These are phyloP conservation scores for Chromis chromis DNA, from an alignment of 2,797 vertebrate genomes.

Conservation along the genomic window DNA sequence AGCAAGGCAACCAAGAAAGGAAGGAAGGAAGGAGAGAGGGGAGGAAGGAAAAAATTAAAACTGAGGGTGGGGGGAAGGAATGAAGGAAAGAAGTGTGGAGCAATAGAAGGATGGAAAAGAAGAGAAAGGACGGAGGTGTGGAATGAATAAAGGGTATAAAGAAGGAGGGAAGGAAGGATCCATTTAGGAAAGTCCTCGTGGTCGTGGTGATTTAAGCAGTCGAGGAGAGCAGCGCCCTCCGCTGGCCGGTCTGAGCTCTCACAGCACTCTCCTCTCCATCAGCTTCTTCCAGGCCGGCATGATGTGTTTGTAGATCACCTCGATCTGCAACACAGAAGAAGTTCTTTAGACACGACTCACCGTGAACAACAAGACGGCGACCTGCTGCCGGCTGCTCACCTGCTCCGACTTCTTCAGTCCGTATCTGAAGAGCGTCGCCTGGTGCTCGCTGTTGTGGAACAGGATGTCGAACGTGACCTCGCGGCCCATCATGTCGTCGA, in stretches of 20 bases:
- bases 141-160: neutral
- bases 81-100: neutral
- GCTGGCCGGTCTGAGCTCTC: conserved; percentile 32
- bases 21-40: neutral
- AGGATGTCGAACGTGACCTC: conserved; percentile 85
- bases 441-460: conserved; percentile 88
- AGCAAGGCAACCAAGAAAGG: too few relatives aligned
- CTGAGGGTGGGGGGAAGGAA: too few relatives aligned
- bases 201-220: too few relatives aligned
- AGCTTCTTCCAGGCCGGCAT: conserved; percentile 82
- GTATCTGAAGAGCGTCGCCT: conserved; percentile 84
- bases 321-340: conserved; percentile 77
- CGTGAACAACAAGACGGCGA: too few relatives aligned
- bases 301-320: conserved; percentile 80
- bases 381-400: conserved; percentile 16
- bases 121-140: too few relatives aligned
- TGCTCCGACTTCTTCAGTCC: conserved; percentile 85
- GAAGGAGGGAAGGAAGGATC: neutral
- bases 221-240: conserved; percentile 10
- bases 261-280: conserved; percentile 79
- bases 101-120: too few relatives aligned
- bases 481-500: conserved; percentile 81
- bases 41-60: too few relatives aligned
- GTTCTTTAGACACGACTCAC: too few relatives aligned
- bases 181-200: too few relatives aligned